Conservation (phyloP, 2,113 vertebrate species). For the Narcine bancroftii region DNA sequence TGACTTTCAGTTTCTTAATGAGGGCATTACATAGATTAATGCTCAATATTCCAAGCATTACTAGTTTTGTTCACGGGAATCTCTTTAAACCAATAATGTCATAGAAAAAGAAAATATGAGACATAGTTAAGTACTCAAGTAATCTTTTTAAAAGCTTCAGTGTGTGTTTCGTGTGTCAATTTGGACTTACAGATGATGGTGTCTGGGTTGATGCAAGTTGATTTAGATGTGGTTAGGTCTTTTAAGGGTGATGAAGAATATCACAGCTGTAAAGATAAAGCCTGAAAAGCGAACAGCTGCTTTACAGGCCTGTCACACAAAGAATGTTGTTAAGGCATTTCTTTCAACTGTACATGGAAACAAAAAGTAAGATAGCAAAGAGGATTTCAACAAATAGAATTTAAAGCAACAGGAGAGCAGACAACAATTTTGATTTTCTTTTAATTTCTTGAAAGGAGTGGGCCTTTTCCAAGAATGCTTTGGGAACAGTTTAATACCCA, state of each 20-base stretch:
- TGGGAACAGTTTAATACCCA: slow-evolving; percentile 38
- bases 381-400: slow-evolving; percentile 45
- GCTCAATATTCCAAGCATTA: slow-evolving; percentile 29
- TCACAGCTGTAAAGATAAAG: slow-evolving; percentile 25
- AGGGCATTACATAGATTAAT: slow-evolving; percentile 31
- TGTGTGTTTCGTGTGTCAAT: slow-evolving; percentile 17
- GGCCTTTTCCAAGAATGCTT: slow-evolving; percentile 37
- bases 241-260: slow-evolving; percentile 43
- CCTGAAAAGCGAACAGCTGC: slow-evolving; percentile 42
- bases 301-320: slow-evolving; percentile 42
- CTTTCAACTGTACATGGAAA: slow-evolving; percentile 39
- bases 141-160: slow-evolving; percentile 36
- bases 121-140: slow-evolving; percentile 17
- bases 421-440: slow-evolving; percentile 27
- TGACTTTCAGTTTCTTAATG: slow-evolving; percentile 17
- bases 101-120: background rate
- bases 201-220: slow-evolving; percentile 43
- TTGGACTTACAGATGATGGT: slow-evolving; percentile 40
- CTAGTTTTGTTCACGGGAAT: slow-evolving; percentile 7
- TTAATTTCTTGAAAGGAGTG: background rate
- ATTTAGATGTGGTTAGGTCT: slow-evolving; percentile 50
- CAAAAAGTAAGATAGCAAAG: slow-evolving; percentile 24
- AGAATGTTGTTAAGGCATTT: slow-evolving; percentile 40
- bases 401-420: slow-evolving; percentile 38
- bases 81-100: slow-evolving; percentile 33